A percentile compares a stretch with the other conserved stretches of the same genome.
phyloP scores from a whole-genome alignment of 2,888 invertebrate genomes.

The Chrysodeixis includens region DNA sequence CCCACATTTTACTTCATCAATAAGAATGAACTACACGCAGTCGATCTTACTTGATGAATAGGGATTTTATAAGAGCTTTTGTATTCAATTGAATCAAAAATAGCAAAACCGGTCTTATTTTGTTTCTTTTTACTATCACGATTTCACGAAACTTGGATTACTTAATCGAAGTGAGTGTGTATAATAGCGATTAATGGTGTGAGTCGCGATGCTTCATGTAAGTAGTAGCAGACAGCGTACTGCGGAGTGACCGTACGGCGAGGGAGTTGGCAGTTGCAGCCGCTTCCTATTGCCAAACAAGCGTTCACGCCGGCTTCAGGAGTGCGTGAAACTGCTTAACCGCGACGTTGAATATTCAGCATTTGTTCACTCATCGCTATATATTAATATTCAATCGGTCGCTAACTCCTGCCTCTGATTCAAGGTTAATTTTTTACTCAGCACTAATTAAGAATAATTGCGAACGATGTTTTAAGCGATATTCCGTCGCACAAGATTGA shows the following conservation, averaged over 20 bases:
- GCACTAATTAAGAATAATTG: constrained; percentile 73
- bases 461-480: constrained; percentile 58
- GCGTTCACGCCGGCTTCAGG: constrained; percentile 36
- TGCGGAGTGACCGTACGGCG: background rate
- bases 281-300: constrained; percentile 54
- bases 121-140: constrained; percentile 27
- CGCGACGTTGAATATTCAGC: constrained; percentile 84
- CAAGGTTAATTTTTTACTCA: constrained; percentile 81
- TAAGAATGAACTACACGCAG: constrained; percentile 21
- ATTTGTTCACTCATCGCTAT: constrained; percentile 75
- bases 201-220: constrained; percentile 7
- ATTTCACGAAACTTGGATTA: constrained; percentile 8
- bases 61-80: constrained; percentile 30
- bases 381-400: constrained; percentile 83
- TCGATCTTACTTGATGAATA: constrained; percentile 30
- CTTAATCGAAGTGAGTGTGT: constrained; percentile 16
- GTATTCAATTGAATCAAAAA: constrained; percentile 20
- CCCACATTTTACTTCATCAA: constrained; percentile 54
- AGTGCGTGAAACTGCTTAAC: constrained; percentile 78
- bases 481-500: constrained; percentile 52
- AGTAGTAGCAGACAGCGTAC: background rate
- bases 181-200: constrained; percentile 5
- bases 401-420: constrained; percentile 77
- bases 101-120: constrained; percentile 19
- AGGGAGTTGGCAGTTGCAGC: constrained; percentile 25